These are phyloP conservation scores for Anolis apletophallus DNA, from an alignment of 2,797 vertebrate genomes.

Conservation along the genomic window DNA sequence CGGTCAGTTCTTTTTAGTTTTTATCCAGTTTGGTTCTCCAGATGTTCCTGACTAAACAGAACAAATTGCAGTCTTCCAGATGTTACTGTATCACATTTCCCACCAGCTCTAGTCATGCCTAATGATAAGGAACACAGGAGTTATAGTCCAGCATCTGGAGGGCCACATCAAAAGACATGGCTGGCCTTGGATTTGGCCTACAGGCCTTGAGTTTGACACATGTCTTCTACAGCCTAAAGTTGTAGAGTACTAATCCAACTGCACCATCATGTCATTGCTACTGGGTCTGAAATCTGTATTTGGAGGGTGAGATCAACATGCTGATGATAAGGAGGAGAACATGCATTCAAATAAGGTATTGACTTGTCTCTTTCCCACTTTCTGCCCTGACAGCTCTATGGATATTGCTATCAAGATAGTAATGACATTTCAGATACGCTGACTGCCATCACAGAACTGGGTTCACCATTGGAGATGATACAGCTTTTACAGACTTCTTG, in stretches of 20 bases:
- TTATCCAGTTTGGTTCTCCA: too few species aligned
- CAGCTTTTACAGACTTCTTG: conserved; percentile 90
- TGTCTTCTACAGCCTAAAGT: neutral
- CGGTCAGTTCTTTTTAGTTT: too few species aligned
- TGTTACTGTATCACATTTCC: too few species aligned
- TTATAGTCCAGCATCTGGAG: too few species aligned
- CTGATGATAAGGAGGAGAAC: too few species aligned
- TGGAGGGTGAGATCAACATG: neutral
- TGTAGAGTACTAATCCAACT: neutral
- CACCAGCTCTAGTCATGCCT: too few species aligned
- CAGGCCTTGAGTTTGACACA: too few species aligned
- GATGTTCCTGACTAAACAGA: too few species aligned
- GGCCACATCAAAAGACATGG: too few species aligned
- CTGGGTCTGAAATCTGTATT: neutral
- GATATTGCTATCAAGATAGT: conserved; percentile 90
- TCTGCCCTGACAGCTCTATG: conserved; percentile 82
- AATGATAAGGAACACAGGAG: too few species aligned
- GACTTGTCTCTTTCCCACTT: neutral
- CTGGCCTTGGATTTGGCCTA: too few species aligned
- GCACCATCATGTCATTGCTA: neutral
- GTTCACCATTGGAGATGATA: conserved; percentile 91
- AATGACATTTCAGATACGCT: conserved; percentile 87
- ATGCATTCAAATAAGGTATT: fast-evolving
- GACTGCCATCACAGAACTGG: conserved; percentile 91
- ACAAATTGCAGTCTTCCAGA: too few species aligned